These are phyloP conservation scores for Lithophane ornitopus DNA, from an alignment of 2,888 invertebrate species.

Conservation along the genomic window DNA sequence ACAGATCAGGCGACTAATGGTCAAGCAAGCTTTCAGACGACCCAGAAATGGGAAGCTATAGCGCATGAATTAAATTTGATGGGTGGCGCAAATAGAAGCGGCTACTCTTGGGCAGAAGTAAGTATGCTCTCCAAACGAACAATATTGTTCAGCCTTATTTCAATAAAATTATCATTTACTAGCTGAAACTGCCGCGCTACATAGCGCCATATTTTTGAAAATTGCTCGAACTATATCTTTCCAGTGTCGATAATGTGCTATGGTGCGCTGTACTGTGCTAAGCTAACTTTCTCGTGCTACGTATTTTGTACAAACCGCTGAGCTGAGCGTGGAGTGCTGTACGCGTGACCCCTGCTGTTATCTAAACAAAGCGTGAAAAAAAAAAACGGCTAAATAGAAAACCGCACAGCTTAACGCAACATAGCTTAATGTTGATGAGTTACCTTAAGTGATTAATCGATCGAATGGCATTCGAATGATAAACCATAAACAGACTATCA, in stretches of 20 bases:
- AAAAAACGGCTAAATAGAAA: not conserved
- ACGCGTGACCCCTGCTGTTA: not conserved
- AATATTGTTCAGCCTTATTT: too few relatives aligned
- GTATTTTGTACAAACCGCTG: not conserved
- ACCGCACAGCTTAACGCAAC: not conserved
- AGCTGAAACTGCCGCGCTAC: not conserved
- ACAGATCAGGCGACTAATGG: not conserved
- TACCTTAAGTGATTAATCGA: not conserved
- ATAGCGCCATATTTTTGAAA: not conserved
- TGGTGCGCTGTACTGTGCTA: not conserved
- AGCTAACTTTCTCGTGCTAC: not conserved
- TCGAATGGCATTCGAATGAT: not conserved
- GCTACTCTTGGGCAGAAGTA: conserved; percentile 4
- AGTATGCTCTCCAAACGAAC: not conserved
- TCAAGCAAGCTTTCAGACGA: not conserved
- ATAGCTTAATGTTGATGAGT: not conserved
- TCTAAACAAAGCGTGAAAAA: too few relatives aligned
- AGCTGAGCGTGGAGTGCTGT: not conserved
- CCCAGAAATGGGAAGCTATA: conserved; percentile 2
- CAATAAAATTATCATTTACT: not conserved
- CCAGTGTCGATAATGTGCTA: not conserved
- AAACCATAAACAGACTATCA: not conserved
- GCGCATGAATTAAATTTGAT: not conserved
- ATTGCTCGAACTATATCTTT: not conserved
- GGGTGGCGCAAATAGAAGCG: not conserved